These are phyloP conservation scores for Chymomyza amoena DNA, from an alignment of 2,888 invertebrate genomes.

Conservation along the genomic window DNA sequence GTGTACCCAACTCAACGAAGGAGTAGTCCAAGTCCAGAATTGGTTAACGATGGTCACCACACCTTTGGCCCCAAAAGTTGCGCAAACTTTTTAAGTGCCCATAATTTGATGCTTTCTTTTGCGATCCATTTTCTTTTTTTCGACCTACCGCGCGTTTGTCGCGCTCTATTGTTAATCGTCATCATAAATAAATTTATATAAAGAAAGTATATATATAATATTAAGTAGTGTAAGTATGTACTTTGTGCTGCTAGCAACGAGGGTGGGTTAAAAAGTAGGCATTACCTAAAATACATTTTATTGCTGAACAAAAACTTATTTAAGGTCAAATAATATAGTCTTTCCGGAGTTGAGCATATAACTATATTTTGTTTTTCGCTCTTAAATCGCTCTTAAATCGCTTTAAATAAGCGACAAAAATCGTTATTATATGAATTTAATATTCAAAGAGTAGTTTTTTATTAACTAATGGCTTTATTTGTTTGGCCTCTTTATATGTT, in stretches of 20 bases:
- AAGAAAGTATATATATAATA: conserved; percentile 2
- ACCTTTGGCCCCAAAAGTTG: conserved; percentile 27
- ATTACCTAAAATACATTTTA: no score
- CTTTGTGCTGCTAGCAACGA: neutral
- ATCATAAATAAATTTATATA: conserved; percentile 53
- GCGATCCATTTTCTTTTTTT: neutral
- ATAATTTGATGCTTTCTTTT: conserved; percentile 3
- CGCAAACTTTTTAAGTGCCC: neutral
- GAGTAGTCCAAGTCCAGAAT: neutral
- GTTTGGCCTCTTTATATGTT: no score
- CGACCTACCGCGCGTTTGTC: conserved; percentile 7
- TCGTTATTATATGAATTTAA: no score
- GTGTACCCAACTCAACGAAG: conserved; percentile 22
- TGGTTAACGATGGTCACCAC: conserved; percentile 7
- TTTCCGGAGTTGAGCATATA: no score
- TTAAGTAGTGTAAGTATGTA: neutral
- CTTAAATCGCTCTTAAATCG: no score
- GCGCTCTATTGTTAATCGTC: conserved; percentile 57
- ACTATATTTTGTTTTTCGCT: no score
- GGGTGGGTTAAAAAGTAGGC: neutral
- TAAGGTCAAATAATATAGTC: no score
- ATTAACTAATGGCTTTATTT: no score
- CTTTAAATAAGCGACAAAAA: no score
- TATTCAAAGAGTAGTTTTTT: no score
- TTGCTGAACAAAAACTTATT: no score